Evolutionary conservation across 2,797 vertebrate species (phyloP), one percentile per base, ranked within the genome.

Genomic region (Sebastes nivosus): DNA sequence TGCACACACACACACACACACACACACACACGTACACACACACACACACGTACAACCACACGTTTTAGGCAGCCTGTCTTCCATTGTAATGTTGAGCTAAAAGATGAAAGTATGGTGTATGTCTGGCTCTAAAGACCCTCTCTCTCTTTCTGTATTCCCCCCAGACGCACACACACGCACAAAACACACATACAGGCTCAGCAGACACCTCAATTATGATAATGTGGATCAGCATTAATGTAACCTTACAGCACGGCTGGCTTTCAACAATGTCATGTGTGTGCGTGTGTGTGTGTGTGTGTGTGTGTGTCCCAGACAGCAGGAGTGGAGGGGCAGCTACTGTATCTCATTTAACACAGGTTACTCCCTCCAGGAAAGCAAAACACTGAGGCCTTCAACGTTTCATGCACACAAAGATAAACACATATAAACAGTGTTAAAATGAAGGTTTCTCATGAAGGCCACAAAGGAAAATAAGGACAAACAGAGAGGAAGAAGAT

Each of bases 191-290:
- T 79, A 82, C 80, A 80, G 83, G 85, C 90, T 87, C 89, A 89
- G 93, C 93, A 93, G 91, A 94, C 93, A 93, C 93, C 92, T 94
- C 92, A 95, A 95, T 95, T 95, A 95, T 92, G 93, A 94, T 95
- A 95, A 95, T 96, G 93, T 93, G 90, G 86, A 91, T 92, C 85
- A 92, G 89, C 87, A 87, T 93, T 95, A 92, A 95, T 95, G 93
- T 92, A 89, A 90, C 92, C 85, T 81, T 88, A 91, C 84, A 91
- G 90, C 87, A 67, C 63, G 81, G 79, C 70, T 88, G 84, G 85
- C 88, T 92, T 86, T 88, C 90, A 87, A 83, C 76, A 80, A 84
- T 79, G 84, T 71, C 69, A 34, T 18, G 16, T 64, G 67, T 61
- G 57, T 57, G 36, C 71, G 38, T 72, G 73, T 71, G 50, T 77